These are phyloP conservation scores for Scaptomyza hsui DNA, from an alignment of 1,140 invertebrate genomes.

Conservation along the genomic window DNA sequence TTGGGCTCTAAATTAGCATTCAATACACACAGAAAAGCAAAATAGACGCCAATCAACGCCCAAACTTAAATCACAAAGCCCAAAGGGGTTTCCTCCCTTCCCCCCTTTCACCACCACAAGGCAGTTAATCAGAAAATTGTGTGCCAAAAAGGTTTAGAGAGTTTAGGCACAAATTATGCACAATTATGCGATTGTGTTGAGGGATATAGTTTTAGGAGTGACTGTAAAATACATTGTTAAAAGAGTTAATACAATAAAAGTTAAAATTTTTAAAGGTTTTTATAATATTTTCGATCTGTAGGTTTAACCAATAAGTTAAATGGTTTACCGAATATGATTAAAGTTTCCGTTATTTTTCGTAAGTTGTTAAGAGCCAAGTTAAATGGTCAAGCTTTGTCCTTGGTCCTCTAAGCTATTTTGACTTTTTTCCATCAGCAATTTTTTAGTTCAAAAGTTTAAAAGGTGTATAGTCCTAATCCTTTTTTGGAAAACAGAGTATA, in stretches of 20 bases:
- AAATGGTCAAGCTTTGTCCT: too few relatives aligned
- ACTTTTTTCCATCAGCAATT: too few relatives aligned
- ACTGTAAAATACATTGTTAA: neutral
- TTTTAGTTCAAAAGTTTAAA: too few relatives aligned
- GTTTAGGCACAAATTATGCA: conserved; percentile 48
- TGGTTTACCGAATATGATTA: too few relatives aligned
- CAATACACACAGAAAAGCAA: conserved; percentile 65
- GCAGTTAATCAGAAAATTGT: conserved; percentile 48
- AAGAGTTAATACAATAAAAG: neutral
- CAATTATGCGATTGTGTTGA: conserved; percentile 46
- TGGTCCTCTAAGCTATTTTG: too few relatives aligned
- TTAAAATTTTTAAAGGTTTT: too few relatives aligned
- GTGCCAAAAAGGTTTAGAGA: neutral
- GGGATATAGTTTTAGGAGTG: neutral
- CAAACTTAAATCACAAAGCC: conserved; percentile 19
- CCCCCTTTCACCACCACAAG: too few relatives aligned
- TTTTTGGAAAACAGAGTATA: neutral
- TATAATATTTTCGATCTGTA: too few relatives aligned
- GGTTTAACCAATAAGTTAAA: too few relatives aligned
- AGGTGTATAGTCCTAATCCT: neutral
- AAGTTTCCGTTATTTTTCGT: too few relatives aligned
- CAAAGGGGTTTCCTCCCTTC: neutral
- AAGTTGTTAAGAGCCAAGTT: too few relatives aligned
- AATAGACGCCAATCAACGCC: conserved; percentile 75
- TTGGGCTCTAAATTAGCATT: conserved; percentile 71